Conservation (phyloP, 2,888 invertebrate genomes). For the Norana najaformis region DNA sequence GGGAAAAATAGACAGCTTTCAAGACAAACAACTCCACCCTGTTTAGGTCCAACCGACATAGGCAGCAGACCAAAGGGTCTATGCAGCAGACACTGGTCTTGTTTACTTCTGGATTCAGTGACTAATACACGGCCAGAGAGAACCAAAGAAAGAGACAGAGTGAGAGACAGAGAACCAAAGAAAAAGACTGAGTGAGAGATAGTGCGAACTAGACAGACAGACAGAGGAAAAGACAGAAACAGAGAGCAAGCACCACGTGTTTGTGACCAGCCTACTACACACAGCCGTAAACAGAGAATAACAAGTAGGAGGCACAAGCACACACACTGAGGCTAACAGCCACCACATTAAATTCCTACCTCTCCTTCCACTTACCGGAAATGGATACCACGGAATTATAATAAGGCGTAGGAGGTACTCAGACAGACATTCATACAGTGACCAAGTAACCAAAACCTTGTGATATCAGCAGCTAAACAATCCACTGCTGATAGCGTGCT, state of each 20-base stretch:
- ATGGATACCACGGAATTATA: background rate
- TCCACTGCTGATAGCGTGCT: background rate
- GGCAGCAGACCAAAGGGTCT: background rate
- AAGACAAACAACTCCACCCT: conserved; percentile 16
- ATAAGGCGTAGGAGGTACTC: background rate
- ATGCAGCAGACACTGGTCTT: background rate
- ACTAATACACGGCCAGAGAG: background rate
- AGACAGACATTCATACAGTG: too few species aligned
- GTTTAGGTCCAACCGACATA: background rate
- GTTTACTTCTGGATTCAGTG: background rate
- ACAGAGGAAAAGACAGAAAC: background rate
- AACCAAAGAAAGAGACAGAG: background rate
- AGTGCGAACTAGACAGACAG: background rate
- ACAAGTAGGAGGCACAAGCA: background rate
- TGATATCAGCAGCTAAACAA: background rate
- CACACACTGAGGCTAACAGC: background rate
- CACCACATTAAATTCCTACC: background rate
- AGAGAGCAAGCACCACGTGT: conserved; percentile 2
- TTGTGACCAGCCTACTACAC: background rate
- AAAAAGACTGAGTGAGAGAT: background rate
- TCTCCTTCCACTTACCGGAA: background rate
- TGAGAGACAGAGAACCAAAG: background rate
- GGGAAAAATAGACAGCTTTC: background rate
- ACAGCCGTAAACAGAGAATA: background rate
- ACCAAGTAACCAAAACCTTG: background rate